Percentiles rank a stretch among this genome's conserved stretches.
Evolutionary conservation across 92 coral and sea anemone genomes (phyloP).

Genomic region (Paragorgia papillata): DNA sequence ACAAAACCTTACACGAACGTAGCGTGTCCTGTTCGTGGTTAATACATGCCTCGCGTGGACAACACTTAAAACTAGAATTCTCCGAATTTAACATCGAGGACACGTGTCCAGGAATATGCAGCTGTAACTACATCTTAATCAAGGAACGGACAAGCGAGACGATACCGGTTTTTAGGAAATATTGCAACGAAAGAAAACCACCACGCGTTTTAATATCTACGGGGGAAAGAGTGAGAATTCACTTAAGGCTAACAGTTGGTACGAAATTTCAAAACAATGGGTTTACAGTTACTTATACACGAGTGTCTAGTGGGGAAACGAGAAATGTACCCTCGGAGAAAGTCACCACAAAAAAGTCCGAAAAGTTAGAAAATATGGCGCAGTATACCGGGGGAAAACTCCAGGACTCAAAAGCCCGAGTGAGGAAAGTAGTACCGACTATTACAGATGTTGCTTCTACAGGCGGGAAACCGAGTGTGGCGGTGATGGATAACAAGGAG

Average conservation of each 20-base stretch:
- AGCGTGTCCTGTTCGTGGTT: constrained; percentile 38
- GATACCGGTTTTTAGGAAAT: background rate
- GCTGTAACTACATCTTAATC: constrained; percentile 37
- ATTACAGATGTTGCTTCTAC: background rate
- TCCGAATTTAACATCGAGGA: constrained; percentile 16
- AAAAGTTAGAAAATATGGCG: too few relatives aligned
- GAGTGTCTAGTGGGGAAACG: background rate
- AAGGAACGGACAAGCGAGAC: constrained; percentile 3
- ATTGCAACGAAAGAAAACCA: constrained; percentile 39
- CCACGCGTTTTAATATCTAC: background rate
- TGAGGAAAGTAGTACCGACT: constrained; percentile 4
- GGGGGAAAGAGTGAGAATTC: constrained; percentile 22
- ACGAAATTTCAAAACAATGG: background rate
- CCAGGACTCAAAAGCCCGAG: background rate
- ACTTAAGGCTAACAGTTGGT: constrained; percentile 23
- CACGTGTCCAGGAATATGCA: constrained; percentile 32
- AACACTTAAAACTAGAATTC: constrained; percentile 19
- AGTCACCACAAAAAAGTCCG: too few relatives aligned
- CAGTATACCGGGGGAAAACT: background rate
- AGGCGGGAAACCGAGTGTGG: background rate
- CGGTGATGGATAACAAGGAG: background rate
- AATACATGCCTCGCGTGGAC: constrained; percentile 20
- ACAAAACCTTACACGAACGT: background rate
- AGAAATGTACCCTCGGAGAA: too few relatives aligned
- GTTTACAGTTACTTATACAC: constrained; percentile 4